Conservation (phyloP, 2,113 vertebrate genomes). For the Uria aalge region DNA sequence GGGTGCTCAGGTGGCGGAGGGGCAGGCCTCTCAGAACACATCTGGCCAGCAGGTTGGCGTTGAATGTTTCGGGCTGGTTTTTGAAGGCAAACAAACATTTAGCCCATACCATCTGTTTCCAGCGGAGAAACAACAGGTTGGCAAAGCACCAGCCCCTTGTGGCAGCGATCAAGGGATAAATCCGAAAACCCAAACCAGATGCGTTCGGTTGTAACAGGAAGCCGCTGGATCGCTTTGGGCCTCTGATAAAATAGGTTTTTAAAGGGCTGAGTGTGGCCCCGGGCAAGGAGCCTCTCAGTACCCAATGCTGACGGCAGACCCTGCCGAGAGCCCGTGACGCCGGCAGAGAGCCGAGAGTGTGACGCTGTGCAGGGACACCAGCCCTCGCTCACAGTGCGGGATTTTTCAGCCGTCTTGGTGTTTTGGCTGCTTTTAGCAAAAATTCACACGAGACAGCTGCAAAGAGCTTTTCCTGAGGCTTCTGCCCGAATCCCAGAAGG, state of each 20-base stretch:
- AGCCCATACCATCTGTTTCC: not conserved
- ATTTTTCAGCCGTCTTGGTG: too few relatives aligned
- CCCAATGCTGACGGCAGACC: not conserved
- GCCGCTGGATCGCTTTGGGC: not conserved
- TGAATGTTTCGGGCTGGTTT: not conserved
- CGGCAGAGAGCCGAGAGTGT: not conserved
- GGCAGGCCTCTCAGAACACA: not conserved
- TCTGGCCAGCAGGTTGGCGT: not conserved
- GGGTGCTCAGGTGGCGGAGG: fast-evolving
- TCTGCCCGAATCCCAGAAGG: not conserved
- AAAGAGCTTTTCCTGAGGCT: not conserved
- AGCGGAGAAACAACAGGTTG: not conserved
- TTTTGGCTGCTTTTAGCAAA: not conserved
- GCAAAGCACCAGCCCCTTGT: not conserved
- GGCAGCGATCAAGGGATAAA: not conserved
- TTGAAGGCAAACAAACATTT: not conserved
- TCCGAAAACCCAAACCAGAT: not conserved
- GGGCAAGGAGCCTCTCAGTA: not conserved
- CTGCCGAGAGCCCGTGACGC: not conserved
- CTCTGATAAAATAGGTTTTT: not conserved
- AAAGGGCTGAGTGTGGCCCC: not conserved
- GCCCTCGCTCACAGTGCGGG: fast-evolving
- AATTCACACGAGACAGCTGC: fast-evolving
- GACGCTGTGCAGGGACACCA: not conserved
- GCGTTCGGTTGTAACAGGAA: not conserved